Conservation (phyloP, 2,888 invertebrate species). For the Slavum lentiscoides region DNA sequence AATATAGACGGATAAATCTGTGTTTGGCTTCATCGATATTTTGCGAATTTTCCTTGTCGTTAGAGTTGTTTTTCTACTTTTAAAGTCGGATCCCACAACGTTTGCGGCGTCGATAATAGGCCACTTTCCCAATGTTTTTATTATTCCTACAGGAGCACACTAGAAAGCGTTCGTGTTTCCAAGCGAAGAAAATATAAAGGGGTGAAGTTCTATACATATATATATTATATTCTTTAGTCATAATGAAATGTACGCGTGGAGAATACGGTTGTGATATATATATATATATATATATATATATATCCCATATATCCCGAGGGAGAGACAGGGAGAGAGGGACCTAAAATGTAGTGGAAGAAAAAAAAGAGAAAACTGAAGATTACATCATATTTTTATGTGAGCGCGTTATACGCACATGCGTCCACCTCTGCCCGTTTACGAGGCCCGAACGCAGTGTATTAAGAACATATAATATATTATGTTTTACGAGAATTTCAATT, state of each 20-base stretch:
- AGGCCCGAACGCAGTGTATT: not conserved
- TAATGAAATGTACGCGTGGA: slow-evolving; percentile 9
- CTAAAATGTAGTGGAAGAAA: not conserved
- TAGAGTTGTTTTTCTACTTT: not conserved
- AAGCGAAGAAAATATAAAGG: slow-evolving; percentile 17
- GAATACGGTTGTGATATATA: not conserved
- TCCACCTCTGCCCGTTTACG: not conserved
- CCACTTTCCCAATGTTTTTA: not conserved
- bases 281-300: not conserved
- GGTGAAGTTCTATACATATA: not conserved
- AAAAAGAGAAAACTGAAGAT: slow-evolving; percentile 17
- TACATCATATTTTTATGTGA: slow-evolving; percentile 7
- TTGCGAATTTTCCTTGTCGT: too few relatives aligned
- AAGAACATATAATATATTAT: not conserved
- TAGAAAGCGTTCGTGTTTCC: not conserved
- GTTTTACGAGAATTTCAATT: slow-evolving; percentile 3
- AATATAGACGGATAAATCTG: too few relatives aligned
- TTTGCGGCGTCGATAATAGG: not conserved
- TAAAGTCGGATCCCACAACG: not conserved
- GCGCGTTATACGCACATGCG: not conserved
- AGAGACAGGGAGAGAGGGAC: not conserved
- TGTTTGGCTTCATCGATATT: too few relatives aligned
- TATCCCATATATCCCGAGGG: not conserved
- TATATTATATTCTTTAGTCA: slow-evolving; percentile 8
- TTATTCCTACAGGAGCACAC: slow-evolving; percentile 2